Evolutionary conservation across 2,888 invertebrate species (phyloP), one percentile per base, ranked within the genome.

Genomic region (Synanthedon andrenaeformis): DNA sequence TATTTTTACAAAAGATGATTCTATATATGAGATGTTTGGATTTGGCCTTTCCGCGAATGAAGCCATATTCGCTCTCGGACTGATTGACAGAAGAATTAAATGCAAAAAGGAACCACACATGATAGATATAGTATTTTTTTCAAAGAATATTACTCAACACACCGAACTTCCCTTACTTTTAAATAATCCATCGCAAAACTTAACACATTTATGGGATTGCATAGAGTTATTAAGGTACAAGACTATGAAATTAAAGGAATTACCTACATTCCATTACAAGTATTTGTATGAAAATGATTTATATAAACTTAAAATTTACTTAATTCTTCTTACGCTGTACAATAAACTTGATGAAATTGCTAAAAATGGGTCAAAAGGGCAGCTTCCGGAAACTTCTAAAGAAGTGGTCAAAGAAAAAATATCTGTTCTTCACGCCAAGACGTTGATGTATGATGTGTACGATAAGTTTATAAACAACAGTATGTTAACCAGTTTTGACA

Each of bases 261-360:
- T 80, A 23, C 83, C 84, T 1, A 50, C 56, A 5, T 51, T 75
- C 17, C 68, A 82, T 53, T 78, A 64, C 45, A 50, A 62, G 5
- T 51, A 63, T 19, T 57, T 85, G 3, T 74, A 74, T 3, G 61
- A 67, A 0, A 59, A 53, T 3, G 71, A 82, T 62, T 51, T 67
- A 0, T 84, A 82, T 57, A 72, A 72, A 57, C 62, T 79, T 0
- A 85, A 80, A 70, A 55, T 87, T 2, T 85, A 80, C 64, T 65
- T 69, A 4, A 62, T 79, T 6, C 52, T 85, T 2, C 52, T 76
- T 6, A 70, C 55, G 13, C 59, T 79, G 2, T 74, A 72, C 52
- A 55, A 59, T 8, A 70, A 59, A 54, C 62, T 82, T 42, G 66
- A 66, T 57, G 70, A 56, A 12, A 60, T 67, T 17, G 59, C 70